Conservation (phyloP, 2,888 invertebrate species). For the Kuschelorhynchus macadamiae region DNA sequence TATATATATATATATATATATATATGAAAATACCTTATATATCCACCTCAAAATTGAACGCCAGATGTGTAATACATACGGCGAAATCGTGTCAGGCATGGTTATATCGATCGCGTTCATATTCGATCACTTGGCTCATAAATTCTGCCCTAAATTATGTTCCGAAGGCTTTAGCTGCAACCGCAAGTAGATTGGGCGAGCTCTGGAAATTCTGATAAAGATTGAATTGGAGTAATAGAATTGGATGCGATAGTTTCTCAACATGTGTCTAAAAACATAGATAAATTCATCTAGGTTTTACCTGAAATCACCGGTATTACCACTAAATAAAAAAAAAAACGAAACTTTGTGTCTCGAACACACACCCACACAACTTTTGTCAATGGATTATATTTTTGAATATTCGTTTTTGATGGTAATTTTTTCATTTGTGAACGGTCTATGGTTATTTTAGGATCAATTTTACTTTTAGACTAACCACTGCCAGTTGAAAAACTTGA, state of each 20-base stretch:
- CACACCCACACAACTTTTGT: too few relatives aligned
- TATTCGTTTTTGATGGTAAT: too few relatives aligned
- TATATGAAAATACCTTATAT: too few relatives aligned
- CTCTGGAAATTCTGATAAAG: constrained; percentile 13
- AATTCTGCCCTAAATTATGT: constrained; percentile 27
- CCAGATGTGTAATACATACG: background rate
- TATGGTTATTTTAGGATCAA: too few relatives aligned
- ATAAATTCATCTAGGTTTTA: background rate
- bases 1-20: too few relatives aligned
- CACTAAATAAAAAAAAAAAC: too few relatives aligned
- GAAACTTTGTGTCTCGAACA: too few relatives aligned
- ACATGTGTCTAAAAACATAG: background rate
- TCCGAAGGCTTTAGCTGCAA: constrained; percentile 20
- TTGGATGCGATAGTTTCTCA: constrained; percentile 2
- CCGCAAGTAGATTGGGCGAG: constrained; percentile 20
- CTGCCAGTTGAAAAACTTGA: too few relatives aligned
- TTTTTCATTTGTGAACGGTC: too few relatives aligned
- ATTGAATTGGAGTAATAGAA: constrained; percentile 23
- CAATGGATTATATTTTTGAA: too few relatives aligned
- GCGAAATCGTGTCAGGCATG: background rate
- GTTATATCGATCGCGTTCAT: constrained; percentile 20
- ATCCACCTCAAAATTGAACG: background rate
- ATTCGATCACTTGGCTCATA: constrained; percentile 17
- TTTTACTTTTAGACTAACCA: too few relatives aligned
- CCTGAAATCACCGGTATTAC: too few relatives aligned